These are phyloP conservation scores for Microctenopoma stevenorrisi DNA, from an alignment of 2,797 vertebrate species.

Conservation along the genomic window DNA sequence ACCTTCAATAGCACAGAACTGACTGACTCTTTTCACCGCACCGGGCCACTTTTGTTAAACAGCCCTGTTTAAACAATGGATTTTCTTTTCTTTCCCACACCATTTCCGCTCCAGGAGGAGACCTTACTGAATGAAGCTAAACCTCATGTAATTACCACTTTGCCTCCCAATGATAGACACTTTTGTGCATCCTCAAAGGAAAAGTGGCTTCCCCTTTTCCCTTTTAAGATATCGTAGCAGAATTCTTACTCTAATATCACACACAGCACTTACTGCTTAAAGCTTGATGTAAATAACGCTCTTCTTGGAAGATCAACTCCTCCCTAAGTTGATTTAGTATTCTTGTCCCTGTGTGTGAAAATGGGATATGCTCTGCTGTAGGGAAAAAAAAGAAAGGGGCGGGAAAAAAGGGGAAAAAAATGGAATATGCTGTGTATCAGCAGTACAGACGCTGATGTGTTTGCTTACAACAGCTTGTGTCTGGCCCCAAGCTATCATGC, in stretches of 20 bases:
- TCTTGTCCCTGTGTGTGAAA: conserved; percentile 64
- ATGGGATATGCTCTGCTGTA: conserved; percentile 60
- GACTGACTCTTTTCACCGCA: conserved; percentile 44
- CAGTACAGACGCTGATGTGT: conserved; percentile 38
- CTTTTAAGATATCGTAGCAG: conserved; percentile 32
- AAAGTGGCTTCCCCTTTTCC: conserved; percentile 57
- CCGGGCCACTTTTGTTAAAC: conserved; percentile 50
- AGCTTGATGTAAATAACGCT: conserved; percentile 70
- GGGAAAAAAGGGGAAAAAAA: conserved; percentile 20
- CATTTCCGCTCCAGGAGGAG: conserved; percentile 51
- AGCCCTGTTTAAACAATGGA: conserved; percentile 54
- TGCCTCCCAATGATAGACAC: conserved; percentile 60
- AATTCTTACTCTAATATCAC: conserved; percentile 50
- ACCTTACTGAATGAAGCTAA: conserved; percentile 65
- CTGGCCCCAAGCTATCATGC: conserved; percentile 19
- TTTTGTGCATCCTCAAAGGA: conserved; percentile 65
- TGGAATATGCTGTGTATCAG: conserved; percentile 55
- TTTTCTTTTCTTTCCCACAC: conserved; percentile 21
- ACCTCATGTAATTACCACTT: conserved; percentile 74
- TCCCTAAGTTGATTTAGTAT: conserved; percentile 70
- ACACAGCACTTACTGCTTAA: conserved; percentile 43
- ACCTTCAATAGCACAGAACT: conserved; percentile 72
- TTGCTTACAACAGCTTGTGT: conserved; percentile 43
- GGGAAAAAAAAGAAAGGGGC: conserved; percentile 27
- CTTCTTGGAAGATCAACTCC: conserved; percentile 61